Base-by-base conservation (phyloP, 2,888 invertebrate species). In the Leptinotarsa juncta region DNA sequence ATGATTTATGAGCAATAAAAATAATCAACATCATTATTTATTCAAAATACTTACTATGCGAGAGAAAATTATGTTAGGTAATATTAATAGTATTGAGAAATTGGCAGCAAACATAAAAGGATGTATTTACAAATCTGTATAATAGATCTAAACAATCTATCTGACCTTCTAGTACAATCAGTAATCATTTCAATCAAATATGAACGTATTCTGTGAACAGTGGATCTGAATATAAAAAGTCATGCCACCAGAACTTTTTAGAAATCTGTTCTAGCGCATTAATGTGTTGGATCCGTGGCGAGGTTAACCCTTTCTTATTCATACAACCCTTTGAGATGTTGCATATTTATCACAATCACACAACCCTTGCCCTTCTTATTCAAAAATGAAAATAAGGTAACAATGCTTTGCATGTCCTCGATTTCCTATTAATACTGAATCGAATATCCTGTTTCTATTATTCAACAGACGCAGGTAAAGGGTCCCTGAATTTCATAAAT, bases 331-430 rank as follows among this genome's bases (percentile, higher is more conserved):
- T 68, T 26, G 20, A 68, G 68, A 68, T 68, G 51, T 68, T 68
- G 53, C 68, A 68, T 68, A 68, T 68, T 68, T 55, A 68, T 68
- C 16, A 26, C 49, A 26, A 51, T n/a, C n/a, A 53, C 42, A 32
- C 23, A 68, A 68, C 68, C 68, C 68, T 53, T 67, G 48, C 26
- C 67, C 51, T 67, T 55, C 68, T 42, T 32, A 26, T 55, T 55
- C n/a, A n/a, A 42, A 68, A 55, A 68, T 55, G 16, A 55, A 68
- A 68, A 68, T 55, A 55, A n/a, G 53, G n/a, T 55, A 68, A 68
- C 68, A 68, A 68, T 68, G 55, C 55, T 55, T 53, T 68, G 57
- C 57, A 57, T 57, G 57, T 57, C 57, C 57, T 68, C 68, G 53
- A 53, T 68, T 68, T 68, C 68, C 26, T 68, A 55, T 68, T 55